Evolutionary conservation across 2,113 vertebrate species (phyloP).

Genomic region (Mesocricetus auratus): DNA sequence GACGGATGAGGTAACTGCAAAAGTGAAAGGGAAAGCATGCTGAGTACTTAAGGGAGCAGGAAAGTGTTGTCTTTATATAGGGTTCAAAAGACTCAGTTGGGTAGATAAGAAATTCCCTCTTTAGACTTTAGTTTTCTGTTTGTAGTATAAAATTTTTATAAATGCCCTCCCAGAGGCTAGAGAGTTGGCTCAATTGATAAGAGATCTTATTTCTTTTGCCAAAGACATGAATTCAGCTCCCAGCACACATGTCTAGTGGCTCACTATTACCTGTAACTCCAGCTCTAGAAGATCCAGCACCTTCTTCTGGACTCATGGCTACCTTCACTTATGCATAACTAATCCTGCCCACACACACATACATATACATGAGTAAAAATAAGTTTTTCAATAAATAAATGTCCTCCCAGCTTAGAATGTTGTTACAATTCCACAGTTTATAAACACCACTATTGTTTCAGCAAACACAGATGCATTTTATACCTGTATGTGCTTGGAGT

Average conservation of each 20-base stretch:
- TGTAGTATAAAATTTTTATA: conserved; percentile 55
- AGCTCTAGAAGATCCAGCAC: not conserved
- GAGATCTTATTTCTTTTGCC: not conserved
- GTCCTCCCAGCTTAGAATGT: not conserved
- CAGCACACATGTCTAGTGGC: not conserved
- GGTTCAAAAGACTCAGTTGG: not conserved
- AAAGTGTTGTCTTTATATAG: not conserved
- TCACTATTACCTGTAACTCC: not conserved
- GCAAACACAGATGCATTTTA: conserved; percentile 30
- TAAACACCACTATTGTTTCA: conserved; percentile 26
- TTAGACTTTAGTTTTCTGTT: conserved; percentile 38
- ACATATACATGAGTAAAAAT: not conserved
- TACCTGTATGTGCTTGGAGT: conserved; percentile 14
- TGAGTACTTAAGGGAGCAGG: not conserved
- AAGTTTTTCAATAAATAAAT: not conserved
- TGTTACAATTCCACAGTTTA: conserved; percentile 34
- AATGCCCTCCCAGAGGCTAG: not conserved
- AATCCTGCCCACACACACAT: not conserved
- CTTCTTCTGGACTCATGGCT: not conserved
- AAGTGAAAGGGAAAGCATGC: not conserved
- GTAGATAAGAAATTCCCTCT: conserved; percentile 1
- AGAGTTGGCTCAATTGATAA: too few species aligned
- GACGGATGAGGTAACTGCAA: not conserved
- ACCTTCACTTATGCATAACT: not conserved
- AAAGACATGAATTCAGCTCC: not conserved